Evolutionary conservation across 2,888 invertebrate genomes (phyloP), one percentile per base, ranked within the genome.

Genomic region (Pelosia muscerda): DNA sequence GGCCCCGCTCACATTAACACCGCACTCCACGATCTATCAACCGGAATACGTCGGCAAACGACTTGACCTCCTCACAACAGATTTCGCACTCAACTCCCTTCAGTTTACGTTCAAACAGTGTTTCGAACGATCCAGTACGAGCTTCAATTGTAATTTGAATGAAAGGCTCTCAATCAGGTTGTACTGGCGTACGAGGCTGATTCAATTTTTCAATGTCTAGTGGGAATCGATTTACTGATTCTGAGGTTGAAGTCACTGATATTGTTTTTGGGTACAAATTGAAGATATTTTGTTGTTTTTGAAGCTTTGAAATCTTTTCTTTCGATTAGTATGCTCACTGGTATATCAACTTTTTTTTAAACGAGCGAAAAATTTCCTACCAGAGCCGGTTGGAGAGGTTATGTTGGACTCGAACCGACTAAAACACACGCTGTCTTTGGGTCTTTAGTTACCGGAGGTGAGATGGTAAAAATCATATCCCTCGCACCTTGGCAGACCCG

Each of bases 1-100:
- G 49, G 42, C 42, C 58, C 59, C 60, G 72, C 72, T 69, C 0
- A 0, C 49, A 69, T 38, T 65, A 63, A 19, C 4, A 25, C 75
- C 72, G 22, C 58, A 65, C 72, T 34, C 28, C 56, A 26, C 9
- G n/a, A 31, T 22, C 28, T 59, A 63, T 68, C 31, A 54, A 69
- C 38, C 34, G 54, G 69, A 63, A 68, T 61, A 79, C 74, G 73
- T 75, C 69, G 73, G 73, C 68, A 53, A 73, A 69, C 78, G 64
- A 82, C 88, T 89, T 87, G 88, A 88, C 87, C 88, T 83, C 86
- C 76, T 86, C 82, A 77, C 84, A 84, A 79, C 82, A 84, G 85
- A 86, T 87, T 88, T 87, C 79, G 74, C 83, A 84, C 85, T 88
- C 79, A 81, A 79, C 84, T 81, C 76, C 68, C 72, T 65, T 73